A percentile compares a stretch with the other conserved stretches of the same genome.
Evolutionary conservation across 2,113 vertebrate genomes (phyloP).

Genomic region (Melospiza melodia): DNA sequence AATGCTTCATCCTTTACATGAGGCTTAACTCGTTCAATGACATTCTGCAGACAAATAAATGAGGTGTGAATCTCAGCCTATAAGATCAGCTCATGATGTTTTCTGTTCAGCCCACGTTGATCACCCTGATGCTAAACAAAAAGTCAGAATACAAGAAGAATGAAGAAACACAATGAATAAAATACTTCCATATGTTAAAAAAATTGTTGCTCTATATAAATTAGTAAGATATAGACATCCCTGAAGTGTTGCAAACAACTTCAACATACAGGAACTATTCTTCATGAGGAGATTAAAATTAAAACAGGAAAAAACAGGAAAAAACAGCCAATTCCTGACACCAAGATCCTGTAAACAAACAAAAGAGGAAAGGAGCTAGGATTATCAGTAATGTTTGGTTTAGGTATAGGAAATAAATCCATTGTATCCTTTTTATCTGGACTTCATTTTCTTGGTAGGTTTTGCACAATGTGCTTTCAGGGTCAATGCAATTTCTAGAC

Average conservation of each 20-base stretch:
- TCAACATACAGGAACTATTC: neutral
- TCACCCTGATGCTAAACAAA: neutral
- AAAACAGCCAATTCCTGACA: neutral
- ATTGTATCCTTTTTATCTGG: neutral
- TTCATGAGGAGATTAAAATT: neutral
- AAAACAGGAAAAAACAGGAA: neutral
- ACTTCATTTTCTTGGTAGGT: neutral
- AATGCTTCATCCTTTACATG: neutral
- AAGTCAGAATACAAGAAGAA: neutral
- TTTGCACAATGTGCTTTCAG: neutral
- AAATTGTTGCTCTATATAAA: neutral
- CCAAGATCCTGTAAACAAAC: neutral
- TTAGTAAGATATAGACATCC: neutral
- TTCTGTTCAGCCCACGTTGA: neutral
- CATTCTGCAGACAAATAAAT: neutral
- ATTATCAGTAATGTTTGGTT: neutral
- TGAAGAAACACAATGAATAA: neutral
- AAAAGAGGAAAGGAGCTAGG: neutral
- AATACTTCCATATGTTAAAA: neutral
- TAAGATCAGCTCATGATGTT: neutral
- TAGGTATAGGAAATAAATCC: neutral
- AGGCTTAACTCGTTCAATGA: neutral
- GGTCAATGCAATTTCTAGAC: neutral
- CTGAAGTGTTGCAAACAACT: neutral
- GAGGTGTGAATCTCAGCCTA: neutral